These are phyloP conservation scores for Misgurnus mizolepis DNA, from an alignment of 2,113 vertebrate genomes.

Conservation along the genomic window DNA sequence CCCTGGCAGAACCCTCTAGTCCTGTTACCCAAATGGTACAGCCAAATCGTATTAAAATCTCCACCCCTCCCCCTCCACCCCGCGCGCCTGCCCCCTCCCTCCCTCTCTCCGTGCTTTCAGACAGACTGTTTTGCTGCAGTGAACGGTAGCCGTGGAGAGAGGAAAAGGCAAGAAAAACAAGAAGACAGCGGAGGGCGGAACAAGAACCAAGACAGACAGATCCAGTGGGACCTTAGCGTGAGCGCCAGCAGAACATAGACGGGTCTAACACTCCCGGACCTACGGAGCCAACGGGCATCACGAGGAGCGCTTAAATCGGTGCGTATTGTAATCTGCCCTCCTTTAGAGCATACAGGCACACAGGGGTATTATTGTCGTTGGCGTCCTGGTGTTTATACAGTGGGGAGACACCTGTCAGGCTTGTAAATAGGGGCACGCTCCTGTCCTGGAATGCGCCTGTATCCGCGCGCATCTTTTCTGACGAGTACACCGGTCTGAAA, in stretches of 20 bases:
- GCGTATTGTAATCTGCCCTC: constrained; percentile 57
- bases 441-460: constrained; percentile 59
- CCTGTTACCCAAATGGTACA: constrained; percentile 73
- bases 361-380: constrained; percentile 52
- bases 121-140: constrained; percentile 82
- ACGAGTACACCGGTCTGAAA: constrained; percentile 12
- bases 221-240: constrained; percentile 54
- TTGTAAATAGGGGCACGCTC: constrained; percentile 33
- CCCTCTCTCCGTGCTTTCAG: constrained; percentile 62
- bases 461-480: constrained; percentile 22
- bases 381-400: constrained; percentile 36
- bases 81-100: constrained; percentile 38
- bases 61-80: constrained; percentile 60
- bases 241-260: constrained; percentile 51
- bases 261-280: constrained; percentile 18
- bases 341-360: constrained; percentile 40
- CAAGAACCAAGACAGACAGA: constrained; percentile 62
- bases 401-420: constrained; percentile 49
- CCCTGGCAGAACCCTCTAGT: constrained; percentile 63
- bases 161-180: constrained; percentile 61
- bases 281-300: constrained; percentile 57
- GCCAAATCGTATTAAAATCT: constrained; percentile 80
- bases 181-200: constrained; percentile 54
- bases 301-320: constrained; percentile 68
- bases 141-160: constrained; percentile 72